phyloP scores from a whole-genome alignment of 1,140 invertebrate species.

The Heterodera schachtii region DNA sequence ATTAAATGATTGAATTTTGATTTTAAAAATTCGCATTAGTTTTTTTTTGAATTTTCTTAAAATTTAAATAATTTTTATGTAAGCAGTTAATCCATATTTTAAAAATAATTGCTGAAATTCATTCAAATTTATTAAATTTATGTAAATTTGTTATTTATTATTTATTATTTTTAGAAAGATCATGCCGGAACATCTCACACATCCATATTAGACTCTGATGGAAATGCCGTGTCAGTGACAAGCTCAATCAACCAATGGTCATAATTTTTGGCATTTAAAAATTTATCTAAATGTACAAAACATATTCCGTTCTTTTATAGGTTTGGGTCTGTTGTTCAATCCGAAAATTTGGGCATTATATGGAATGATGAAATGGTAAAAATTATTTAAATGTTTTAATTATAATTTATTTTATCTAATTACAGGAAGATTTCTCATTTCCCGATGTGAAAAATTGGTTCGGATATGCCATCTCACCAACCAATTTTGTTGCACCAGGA shows the following conservation, averaged over 20 bases:
- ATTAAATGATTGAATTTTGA: too few relatives aligned
- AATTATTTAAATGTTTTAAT: conserved; percentile 75
- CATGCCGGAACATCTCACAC: conserved; percentile 82
- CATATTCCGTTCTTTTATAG: background rate
- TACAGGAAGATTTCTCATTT: conserved; percentile 27
- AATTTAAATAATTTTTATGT: background rate
- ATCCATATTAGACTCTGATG: conserved; percentile 79
- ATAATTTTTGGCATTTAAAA: too few relatives aligned
- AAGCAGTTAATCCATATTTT: too few relatives aligned
- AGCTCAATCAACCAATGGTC: conserved; percentile 84
- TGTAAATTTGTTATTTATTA: conserved; percentile 12
- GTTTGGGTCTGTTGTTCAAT: conserved; percentile 52
- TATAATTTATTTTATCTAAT: background rate
- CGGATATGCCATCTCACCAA: conserved; percentile 74
- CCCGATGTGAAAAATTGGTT: conserved; percentile 74
- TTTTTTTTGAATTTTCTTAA: background rate
- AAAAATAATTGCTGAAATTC: too few relatives aligned
- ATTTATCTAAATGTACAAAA: too few relatives aligned
- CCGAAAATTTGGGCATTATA: conserved; percentile 81
- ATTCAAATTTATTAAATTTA: too few relatives aligned
- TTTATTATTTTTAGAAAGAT: conserved; percentile 37
- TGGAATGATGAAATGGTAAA: conserved; percentile 87
- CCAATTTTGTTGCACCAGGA: conserved; percentile 78
- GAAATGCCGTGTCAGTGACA: conserved; percentile 87
- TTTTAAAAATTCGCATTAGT: too few relatives aligned